Evolutionary conservation across 2,113 vertebrate species (phyloP).

Genomic region (Talpa occidentalis): DNA sequence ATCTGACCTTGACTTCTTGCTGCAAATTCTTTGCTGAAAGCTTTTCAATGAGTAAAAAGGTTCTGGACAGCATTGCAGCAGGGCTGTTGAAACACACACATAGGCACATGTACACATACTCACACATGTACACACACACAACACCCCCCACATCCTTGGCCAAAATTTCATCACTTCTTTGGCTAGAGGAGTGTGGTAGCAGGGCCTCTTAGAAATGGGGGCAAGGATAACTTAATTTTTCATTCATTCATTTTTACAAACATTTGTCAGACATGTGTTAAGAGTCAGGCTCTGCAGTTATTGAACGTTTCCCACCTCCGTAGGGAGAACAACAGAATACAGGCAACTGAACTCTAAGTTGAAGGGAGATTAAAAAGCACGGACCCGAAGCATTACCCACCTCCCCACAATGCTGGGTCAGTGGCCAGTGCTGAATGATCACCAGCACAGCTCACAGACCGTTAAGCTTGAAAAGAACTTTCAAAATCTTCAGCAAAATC

Average conservation of each 20-base stretch:
- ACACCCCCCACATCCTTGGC: background rate
- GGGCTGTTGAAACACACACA: background rate
- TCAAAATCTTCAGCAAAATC: background rate
- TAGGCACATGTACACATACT: background rate
- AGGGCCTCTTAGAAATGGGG: background rate
- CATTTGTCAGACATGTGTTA: constrained; percentile 5
- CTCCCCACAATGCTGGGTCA: background rate
- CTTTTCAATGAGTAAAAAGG: constrained; percentile 23
- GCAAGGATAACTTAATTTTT: background rate
- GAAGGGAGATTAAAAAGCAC: background rate
- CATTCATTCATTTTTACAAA: background rate
- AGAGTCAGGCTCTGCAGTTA: background rate
- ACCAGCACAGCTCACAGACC: background rate
- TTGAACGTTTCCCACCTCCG: background rate
- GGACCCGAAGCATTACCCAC: background rate
- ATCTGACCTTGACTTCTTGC: background rate
- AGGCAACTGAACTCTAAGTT: background rate
- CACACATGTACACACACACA: background rate
- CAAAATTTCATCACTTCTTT: background rate
- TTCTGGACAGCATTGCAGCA: background rate
- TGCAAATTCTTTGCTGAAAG: constrained; percentile 44
- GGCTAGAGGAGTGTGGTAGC: background rate
- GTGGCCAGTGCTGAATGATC: background rate
- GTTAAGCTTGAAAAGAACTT: constrained; percentile 3
- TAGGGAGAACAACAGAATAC: background rate